Evolutionary conservation across 2,797 vertebrate species (phyloP), one percentile per base, ranked within the genome.

Genomic region (Ptychobarbus kaznakovi): DNA sequence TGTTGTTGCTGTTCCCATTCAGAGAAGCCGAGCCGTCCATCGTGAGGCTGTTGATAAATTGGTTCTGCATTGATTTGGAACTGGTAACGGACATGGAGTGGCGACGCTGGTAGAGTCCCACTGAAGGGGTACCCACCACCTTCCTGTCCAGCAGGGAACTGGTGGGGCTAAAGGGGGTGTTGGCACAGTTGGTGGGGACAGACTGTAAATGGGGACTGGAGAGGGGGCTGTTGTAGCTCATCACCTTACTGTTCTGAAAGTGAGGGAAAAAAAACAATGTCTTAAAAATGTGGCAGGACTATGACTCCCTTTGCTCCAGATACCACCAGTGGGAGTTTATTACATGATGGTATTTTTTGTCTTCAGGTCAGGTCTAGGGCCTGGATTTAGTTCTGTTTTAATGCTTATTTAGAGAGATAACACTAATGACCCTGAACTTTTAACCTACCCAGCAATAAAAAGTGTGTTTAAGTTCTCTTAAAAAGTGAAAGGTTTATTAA

Each of bases 61-160:
- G 95, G 92, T 94, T 95, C 92, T 95, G 95, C 87, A 93, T 95
- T 74, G 96, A 95, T 89, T 96, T 97, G 90, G 95, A 92, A 89
- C 93, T 93, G 35, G 89, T 84, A 88, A 96, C 91, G 80, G 94
- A 96, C 89, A 96, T 94, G 0, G 96, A 97, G 90, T 97, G 96
- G 89, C 96, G 93, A 66, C 96, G 95, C 84, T 96, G 94, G 87
- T 96, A 96, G 65, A 94, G 92, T 88, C 92, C 95, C 75, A 70
- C 84, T 20, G 96, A 94, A 46, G 96, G 94, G 88, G 94, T 94
- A 89, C 96, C 96, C 90, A 95, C 96, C 12, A 94, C 95, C 90
- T 96, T 96, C 92, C 95, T 96, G 96, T 97, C 96, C 95, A 96
- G 94, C 93, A 96, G 94, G 93, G 95, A 93, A 90, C 94, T 94